These are phyloP conservation scores for Pseudorhiza aurosa DNA, from an alignment of 30 jellyfish, hydroid and myxozoan species.

Conservation along the genomic window DNA sequence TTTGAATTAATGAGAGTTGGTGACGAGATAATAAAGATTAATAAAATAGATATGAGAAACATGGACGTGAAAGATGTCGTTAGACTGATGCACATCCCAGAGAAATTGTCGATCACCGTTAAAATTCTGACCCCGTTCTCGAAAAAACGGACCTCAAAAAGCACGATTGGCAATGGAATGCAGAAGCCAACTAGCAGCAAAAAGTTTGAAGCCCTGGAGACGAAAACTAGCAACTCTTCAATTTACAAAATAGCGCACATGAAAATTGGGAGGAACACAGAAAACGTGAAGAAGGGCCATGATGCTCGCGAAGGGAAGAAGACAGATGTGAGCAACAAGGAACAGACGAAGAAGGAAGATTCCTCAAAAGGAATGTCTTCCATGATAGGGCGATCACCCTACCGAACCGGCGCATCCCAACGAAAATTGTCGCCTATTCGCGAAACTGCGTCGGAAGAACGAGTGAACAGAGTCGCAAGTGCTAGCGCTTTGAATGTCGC, in stretches of 20 bases:
- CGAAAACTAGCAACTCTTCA: conserved; percentile 40
- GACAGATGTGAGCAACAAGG: conserved; percentile 13
- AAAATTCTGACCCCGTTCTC: conserved; percentile 91
- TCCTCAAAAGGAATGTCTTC: not conserved
- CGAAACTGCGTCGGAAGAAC: conserved; percentile 65
- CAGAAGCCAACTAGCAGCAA: conserved; percentile 11
- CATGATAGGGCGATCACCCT: conserved; percentile 59
- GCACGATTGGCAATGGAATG: conserved; percentile 59
- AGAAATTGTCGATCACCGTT: conserved; percentile 76
- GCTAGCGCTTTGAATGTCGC: conserved; percentile 54
- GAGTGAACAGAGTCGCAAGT: conserved; percentile 24
- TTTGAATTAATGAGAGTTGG: conserved; percentile 87
- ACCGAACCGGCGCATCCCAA: conserved; percentile 63
- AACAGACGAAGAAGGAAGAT: conserved; percentile 50
- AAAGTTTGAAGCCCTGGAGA: conserved; percentile 3
- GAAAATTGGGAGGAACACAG: conserved; percentile 67
- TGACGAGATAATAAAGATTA: conserved; percentile 85
- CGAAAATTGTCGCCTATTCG: conserved; percentile 75
- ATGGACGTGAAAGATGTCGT: conserved; percentile 89
- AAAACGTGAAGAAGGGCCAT: conserved; percentile 9
- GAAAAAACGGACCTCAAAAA: conserved; percentile 74
- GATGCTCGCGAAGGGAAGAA: conserved; percentile 16
- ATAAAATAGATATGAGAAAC: conserved; percentile 70
- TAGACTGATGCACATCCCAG: conserved; percentile 86
- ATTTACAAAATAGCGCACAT: conserved; percentile 82